Evolutionary conservation across 2,113 vertebrate genomes (phyloP), one percentile per base, ranked within the genome.

Genomic region (Holacanthus passer): DNA sequence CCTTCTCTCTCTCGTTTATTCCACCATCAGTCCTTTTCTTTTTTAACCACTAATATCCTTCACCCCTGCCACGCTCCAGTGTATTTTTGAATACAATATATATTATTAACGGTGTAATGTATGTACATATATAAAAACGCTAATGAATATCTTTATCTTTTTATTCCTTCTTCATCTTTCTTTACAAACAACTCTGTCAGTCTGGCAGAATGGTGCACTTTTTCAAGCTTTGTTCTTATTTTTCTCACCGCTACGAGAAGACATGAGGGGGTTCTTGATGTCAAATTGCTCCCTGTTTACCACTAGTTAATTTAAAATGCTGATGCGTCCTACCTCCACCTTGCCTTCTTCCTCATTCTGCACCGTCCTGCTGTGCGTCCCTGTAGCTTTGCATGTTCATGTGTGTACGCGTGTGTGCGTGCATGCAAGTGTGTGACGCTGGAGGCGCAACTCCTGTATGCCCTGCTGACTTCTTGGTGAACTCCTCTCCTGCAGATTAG

Each of bases 381-480:
- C 84, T 72, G 83, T 80, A 79, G 79, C 56, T 81, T 81, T 80
- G 63, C 37, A 19, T 70, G 67, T 81, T 35, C 32, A 37, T 19
- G 50, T 65, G 64, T 52, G 59, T 47, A n/a, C n/a, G 37, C 43
- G 65, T 35, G 32, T 55, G 55, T 35, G 59, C 5, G 13, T 24
- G 43, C 70, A 7, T 79, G 67, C 48, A 53, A 73, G 73, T 80
- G 76, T 89, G 76, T 77, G 78, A 76, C 24, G 75, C 88, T 87
- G 82, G 78, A 91, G 81, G 91, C 85, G 63, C 77, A 81, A 87
- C 87, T 92, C 67, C 68, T 88, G 75, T 84, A 68, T 93, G 92
- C 86, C 90, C 92, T 52, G 92, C 91, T 95, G 94, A 95, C 94
- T 95, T 86, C 59, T 93, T 67, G 65, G 81, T 95, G 93, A 94